phyloP scores from a whole-genome alignment of 2,113 vertebrate genomes.

The Parus major region DNA sequence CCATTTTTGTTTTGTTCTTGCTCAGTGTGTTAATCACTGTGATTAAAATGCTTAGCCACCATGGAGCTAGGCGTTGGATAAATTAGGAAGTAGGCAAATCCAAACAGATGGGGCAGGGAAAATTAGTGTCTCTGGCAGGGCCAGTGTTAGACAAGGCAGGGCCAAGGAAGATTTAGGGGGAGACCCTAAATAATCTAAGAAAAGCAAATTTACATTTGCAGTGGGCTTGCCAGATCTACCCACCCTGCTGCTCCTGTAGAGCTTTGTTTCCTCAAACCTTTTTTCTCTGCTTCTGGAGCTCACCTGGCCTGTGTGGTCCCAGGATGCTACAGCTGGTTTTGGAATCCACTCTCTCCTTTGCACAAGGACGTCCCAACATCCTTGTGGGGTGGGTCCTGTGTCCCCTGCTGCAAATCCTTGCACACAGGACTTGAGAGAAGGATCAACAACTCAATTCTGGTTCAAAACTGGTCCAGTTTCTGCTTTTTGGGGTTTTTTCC shows the following conservation, averaged over 20 bases:
- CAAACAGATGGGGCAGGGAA: constrained; percentile 66
- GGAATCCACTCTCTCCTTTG: neutral
- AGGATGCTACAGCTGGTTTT: neutral
- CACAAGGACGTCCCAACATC: neutral
- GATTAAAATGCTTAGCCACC: constrained; percentile 69
- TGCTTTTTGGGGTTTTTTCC: fast-evolving
- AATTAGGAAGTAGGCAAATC: constrained; percentile 64
- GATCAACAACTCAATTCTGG: neutral
- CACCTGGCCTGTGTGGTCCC: neutral
- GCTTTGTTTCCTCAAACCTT: neutral
- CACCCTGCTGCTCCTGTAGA: neutral
- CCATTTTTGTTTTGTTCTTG: constrained; percentile 68
- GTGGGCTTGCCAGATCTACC: neutral
- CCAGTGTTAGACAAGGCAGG: neutral
- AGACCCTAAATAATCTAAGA: constrained; percentile 27
- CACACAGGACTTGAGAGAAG: neutral
- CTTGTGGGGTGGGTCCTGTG: neutral
- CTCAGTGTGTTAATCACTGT: constrained; percentile 68
- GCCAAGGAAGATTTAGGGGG: constrained; percentile 25
- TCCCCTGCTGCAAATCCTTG: neutral
- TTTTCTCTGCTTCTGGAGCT: neutral
- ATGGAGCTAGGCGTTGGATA: constrained; percentile 43
- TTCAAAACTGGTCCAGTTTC: neutral
- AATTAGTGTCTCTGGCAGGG: constrained; percentile 53
- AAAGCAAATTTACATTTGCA: neutral